Base-by-base conservation (phyloP, 1,140 invertebrate species). In the Panagrolaimus sp. region DNA sequence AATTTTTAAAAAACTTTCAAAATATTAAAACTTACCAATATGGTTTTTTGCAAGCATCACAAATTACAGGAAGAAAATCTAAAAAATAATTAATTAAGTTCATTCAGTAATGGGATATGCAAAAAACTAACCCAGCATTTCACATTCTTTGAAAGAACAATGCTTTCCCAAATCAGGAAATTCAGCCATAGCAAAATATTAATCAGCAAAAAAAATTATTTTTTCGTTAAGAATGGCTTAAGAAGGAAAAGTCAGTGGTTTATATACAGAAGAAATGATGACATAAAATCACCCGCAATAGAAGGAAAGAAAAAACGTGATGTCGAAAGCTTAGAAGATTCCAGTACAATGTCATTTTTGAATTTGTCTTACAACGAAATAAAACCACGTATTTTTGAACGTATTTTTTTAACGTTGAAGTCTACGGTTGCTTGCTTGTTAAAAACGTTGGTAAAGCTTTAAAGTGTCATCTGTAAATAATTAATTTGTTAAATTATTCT, bases 1-100 rank as follows among this genome's bases (percentile, higher is more conserved):
- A n/a, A n/a, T 12, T 21, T 7, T 52, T 69, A 21, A n/a, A 69
- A 63, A 21, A 17, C 14, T 10, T 5, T 12, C 17, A 69, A 58
- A 43, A 26, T 8, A 52, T 38, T 32, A 9, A 15, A 28, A 71
- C 73, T 55, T 32, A 75, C 73, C 72, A 73, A 21, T 63, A 73
- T 5, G 43, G 38, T 66, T 73, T 63, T 32, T 21, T 63, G 52
- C 72, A 73, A 28, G 48, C 73, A 65, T 75, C 28, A 65, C 72
- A 73, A 8, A 62, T 66, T 9, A 68, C 38, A 14, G 72, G 73
- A 28, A 74, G 62, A 43, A 76, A 74, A 44, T 74, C 71, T 71
- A 46, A 43, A 71, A 62, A 7, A 69, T 15, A 8, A 1, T 71
- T 44, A 55, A 69, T 28, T 28, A 64, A 15, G 9, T 32, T 17